Evolutionary conservation across 92 coral and sea anemone genomes (phyloP), one percentile per base, ranked within the genome.

Genomic region (Scolanthus callimorphus): DNA sequence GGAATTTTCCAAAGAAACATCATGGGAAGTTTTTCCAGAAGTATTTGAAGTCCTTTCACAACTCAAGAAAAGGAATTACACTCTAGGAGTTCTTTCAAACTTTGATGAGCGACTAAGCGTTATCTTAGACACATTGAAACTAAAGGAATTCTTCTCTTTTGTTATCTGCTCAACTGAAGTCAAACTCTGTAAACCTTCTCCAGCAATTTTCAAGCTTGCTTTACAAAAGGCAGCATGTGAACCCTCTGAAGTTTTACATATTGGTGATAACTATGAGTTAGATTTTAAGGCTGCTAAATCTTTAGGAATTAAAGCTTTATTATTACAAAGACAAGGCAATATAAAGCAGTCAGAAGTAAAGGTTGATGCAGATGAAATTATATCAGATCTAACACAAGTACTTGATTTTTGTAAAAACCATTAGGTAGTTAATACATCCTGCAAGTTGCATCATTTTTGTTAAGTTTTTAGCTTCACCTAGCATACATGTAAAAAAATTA

Each of bases 21-120:
- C 55, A 60, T 92, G 98, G 98, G 79, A 80, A 58, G 65, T 76
- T 26, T 92, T 88, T 44, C 90, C 89, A 11, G 96, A 92, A 22
- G 76, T 81, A 17, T 31, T 37, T 4, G 69, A 63, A 25, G 98
- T 79, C 0, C 67, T 92, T 21, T 59, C 63, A 25, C 69, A 75
- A 29, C 73, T 92, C 13, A 59, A 45, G 44, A 48, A 70, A 21
- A 80, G 50, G 49, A 70, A 56, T 21, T 49, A 61, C 39, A 50
- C 39, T 52, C 69, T 91, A 37, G 97, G 96, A 19, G 81, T 91
- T 1, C 65, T 91, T 52, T 91, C 97, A 1, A 87, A 91, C 73
- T 77, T 87, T 58, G 98, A 92, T 34, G 96, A 91, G 30, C 76
- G 96, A 15, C 75, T 88, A 34, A 73, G 72, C 34, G 19, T 2